Percentiles rank a stretch among this genome's conserved stretches.
Evolutionary conservation across 2,888 invertebrate genomes (phyloP).

Genomic region (Aricia artaxerxes): DNA sequence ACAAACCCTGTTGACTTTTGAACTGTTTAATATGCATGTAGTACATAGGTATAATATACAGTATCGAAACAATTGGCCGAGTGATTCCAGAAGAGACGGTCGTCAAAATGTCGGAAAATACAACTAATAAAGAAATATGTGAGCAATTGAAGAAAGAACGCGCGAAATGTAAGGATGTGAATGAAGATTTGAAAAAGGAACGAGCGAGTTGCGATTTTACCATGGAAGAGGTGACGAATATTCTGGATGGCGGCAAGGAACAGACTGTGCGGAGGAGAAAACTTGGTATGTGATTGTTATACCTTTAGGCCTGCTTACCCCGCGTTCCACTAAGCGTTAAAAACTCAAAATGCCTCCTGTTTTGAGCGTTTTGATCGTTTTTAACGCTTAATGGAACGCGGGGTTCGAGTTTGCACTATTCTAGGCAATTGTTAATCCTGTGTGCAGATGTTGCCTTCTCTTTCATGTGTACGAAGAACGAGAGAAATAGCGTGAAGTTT

Average conservation of each 20-base stretch:
- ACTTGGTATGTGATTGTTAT: slow-evolving; percentile 44
- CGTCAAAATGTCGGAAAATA: neutral
- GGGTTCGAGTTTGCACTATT: too few species aligned
- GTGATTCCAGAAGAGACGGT: neutral
- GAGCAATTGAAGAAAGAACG: slow-evolving; percentile 2
- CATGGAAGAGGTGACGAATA: slow-evolving; percentile 85
- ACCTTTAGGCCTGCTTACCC: neutral
- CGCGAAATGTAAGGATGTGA: slow-evolving; percentile 56
- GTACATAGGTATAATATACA: neutral
- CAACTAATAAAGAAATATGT: neutral
- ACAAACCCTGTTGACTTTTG: slow-evolving; percentile 26
- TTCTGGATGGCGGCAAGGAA: slow-evolving; percentile 86
- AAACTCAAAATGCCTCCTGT: too few species aligned
- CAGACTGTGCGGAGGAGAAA: slow-evolving; percentile 83
- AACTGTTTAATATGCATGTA: slow-evolving; percentile 24
- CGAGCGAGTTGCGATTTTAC: slow-evolving; percentile 86
- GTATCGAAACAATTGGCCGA: neutral
- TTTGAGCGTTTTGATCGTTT: too few species aligned
- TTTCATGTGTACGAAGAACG: too few species aligned
- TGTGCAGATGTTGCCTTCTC: too few species aligned
- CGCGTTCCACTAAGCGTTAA: too few species aligned
- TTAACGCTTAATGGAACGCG: too few species aligned
- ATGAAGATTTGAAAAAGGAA: slow-evolving; percentile 85
- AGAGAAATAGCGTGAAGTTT: too few species aligned
- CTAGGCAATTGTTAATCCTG: too few species aligned